Evolutionary conservation across 1,140 invertebrate species (phyloP), one percentile per base, ranked within the genome.

Genomic region (Nephila pilipes): DNA sequence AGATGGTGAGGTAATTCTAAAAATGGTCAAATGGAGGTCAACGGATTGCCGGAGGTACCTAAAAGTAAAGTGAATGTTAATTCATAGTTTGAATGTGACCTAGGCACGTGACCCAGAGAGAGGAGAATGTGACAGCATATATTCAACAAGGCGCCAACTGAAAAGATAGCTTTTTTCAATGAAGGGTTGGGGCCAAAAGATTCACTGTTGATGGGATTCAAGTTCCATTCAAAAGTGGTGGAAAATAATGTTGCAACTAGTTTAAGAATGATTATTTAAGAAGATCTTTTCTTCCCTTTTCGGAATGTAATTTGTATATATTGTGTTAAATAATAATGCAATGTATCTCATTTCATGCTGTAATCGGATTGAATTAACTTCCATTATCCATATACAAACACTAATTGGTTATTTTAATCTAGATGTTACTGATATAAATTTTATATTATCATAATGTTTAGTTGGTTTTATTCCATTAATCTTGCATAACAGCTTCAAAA

Each of bases 21-120:
- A 90, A 54, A 79, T 79, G 87, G 65, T 69, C 65, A 90, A 60
- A 90, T 90, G 38, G 87, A 90, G 87, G 87, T 80, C 87, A 90
- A 29, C 46, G 14, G 22, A 57, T 75, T 46, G 87, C 87, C 87
- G 10, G 36, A 16, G 54, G 65, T 80, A 25, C 20, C 25, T 16
- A 69, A 54, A 69, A 29, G 55, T 16, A 58, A 88, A 88, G 63
- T 32, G 69, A 90, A 90, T 75, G 69, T 90, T 90, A 90, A 90
- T 90, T 90, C 87, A 90, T 80, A 58, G 87, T 80, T 46, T 90
- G 36, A 55, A 38, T 1, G 16, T 90, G 87, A 80, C 87, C 87
- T 90, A 90, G 69, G 87, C 87, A 57, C 69, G 87, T 90, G 65
- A 90, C 87, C 65, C 29, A 75, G 25, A 29, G 60, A 75, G 10